These are phyloP conservation scores for Cerceris ruficornis DNA, from an alignment of 2,888 invertebrate genomes.

Conservation along the genomic window DNA sequence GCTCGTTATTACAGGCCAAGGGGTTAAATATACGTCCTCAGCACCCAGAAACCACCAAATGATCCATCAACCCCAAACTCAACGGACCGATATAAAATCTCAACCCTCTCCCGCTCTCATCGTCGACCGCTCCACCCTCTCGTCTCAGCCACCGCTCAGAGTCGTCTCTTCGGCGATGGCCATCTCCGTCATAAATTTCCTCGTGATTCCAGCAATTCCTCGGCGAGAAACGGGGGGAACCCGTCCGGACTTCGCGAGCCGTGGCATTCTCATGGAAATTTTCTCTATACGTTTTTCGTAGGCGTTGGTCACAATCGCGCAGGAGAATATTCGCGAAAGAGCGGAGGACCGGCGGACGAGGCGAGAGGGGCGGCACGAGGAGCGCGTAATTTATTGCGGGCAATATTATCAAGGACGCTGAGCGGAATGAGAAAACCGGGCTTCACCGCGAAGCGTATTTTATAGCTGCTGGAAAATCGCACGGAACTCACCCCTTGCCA, in stretches of 20 bases:
- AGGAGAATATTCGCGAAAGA: slow-evolving; percentile 29
- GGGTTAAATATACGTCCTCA: too few relatives aligned
- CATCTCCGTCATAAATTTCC: too few relatives aligned
- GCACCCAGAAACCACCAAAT: too few relatives aligned
- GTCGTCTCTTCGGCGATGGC: too few relatives aligned
- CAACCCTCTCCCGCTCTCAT: too few relatives aligned
- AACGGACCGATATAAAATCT: too few relatives aligned
- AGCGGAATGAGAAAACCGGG: slow-evolving; percentile 33
- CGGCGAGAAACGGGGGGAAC: neutral
- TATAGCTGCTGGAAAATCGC: slow-evolving; percentile 36
- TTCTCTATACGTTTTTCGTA: slow-evolving; percentile 36
- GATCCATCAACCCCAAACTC: too few relatives aligned
- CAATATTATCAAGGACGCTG: slow-evolving; percentile 56
- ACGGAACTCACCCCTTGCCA: slow-evolving; percentile 1
- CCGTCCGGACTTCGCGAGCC: neutral
- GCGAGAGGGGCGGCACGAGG: slow-evolving; percentile 14
- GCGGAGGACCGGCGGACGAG: slow-evolving; percentile 1
- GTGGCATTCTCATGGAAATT: slow-evolving; percentile 58
- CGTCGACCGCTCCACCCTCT: too few relatives aligned
- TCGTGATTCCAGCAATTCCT: neutral
- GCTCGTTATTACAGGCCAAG: too few relatives aligned
- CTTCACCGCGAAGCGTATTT: slow-evolving; percentile 39
- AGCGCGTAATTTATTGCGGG: slow-evolving; percentile 59
- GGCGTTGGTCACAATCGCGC: slow-evolving; percentile 38
- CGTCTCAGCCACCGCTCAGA: too few relatives aligned